Conservation (phyloP, 2,797 vertebrate genomes). For the Nothura maculosa region DNA sequence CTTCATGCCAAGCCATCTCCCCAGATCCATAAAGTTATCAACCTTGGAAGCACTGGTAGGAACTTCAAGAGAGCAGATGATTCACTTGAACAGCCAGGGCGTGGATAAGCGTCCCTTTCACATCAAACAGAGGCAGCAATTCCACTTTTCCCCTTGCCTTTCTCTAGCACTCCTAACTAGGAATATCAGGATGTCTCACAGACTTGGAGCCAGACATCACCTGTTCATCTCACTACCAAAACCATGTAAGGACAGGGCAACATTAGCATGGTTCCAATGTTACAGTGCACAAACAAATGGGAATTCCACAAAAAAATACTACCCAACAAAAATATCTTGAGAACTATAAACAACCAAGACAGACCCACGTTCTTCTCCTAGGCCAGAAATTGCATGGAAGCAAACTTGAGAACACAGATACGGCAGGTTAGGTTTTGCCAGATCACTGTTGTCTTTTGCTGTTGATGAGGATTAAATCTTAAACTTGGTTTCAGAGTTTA, state of each 20-base stretch:
- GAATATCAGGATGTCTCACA: neutral
- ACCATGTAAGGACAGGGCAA: neutral
- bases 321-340: accelerated
- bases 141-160: neutral
- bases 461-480: neutral
- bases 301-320: neutral
- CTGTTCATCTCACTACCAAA: neutral
- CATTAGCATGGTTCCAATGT: neutral
- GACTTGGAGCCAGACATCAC: neutral
- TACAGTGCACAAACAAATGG: neutral
- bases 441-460: neutral
- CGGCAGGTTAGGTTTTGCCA: accelerated
- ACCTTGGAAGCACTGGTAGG: accelerated
- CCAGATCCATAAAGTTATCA: neutral
- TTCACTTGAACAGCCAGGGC: neutral
- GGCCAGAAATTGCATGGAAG: accelerated
- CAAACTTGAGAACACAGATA: neutral
- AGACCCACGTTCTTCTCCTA: accelerated
- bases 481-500: neutral
- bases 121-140: neutral
- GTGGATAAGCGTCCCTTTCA: neutral
- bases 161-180: neutral
- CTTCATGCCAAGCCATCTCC: neutral
- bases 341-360: neutral
- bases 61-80: neutral